phyloP scores from a whole-genome alignment of 2,113 vertebrate genomes.

The Sylvilagus bachmani region DNA sequence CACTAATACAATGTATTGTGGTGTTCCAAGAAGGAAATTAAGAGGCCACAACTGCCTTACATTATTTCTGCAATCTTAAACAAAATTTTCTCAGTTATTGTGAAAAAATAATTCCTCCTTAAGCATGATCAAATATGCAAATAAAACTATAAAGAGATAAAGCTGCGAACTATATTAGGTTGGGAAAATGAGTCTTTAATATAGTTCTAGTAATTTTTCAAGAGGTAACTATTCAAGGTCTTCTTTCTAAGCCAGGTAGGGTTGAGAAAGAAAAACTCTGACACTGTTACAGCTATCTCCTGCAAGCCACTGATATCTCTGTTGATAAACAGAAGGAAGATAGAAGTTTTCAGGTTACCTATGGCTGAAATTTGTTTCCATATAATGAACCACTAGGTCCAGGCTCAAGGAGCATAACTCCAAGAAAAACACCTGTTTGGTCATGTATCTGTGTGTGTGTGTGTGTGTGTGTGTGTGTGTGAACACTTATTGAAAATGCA shows the following conservation, averaged over 20 bases:
- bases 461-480: not conserved
- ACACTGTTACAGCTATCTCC: not conserved
- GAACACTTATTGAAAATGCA: not conserved
- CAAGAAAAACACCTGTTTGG: not conserved
- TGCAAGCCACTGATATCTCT: not conserved
- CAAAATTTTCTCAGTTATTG: conserved; percentile 16
- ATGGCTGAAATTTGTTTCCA: not conserved
- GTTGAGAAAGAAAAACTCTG: not conserved
- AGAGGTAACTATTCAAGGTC: not conserved
- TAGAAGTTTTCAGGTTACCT: not conserved
- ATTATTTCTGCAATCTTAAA: not conserved
- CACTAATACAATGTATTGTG: too few relatives aligned
- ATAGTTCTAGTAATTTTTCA: not conserved
- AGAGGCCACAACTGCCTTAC: too few relatives aligned
- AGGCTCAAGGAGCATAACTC: not conserved
- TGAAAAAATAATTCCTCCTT: not conserved
- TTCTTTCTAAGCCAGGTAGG: not conserved
- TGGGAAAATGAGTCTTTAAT: not conserved
- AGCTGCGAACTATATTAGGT: not conserved
- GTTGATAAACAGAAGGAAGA: not conserved
- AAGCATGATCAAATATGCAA: not conserved
- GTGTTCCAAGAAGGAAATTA: too few relatives aligned
- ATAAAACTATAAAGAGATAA: not conserved
- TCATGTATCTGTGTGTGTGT: not conserved
- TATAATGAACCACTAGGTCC: not conserved